Base-by-base conservation (phyloP, 2,113 vertebrate species). In the Hypocryptadius cinnamomeus region DNA sequence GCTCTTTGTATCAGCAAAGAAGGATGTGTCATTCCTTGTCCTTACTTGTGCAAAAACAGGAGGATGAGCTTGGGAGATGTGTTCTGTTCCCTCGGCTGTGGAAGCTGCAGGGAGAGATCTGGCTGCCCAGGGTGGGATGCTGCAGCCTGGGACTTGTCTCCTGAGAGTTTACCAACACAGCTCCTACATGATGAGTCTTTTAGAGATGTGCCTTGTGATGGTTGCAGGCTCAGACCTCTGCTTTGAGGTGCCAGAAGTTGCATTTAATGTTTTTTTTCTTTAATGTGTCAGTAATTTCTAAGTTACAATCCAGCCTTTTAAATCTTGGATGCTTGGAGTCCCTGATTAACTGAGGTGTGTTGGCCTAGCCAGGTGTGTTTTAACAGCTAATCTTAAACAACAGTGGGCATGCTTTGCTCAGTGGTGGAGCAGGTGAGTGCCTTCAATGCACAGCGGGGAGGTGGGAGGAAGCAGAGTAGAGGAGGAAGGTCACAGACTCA, bases 131-230 rank as follows among this genome's bases (percentile, higher is more conserved):
- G 47, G 35, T 8, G 3, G 25, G 40, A 57, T 71, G 73, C 53
- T 83, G 53, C 15, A 18, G 22, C 1, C 7, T 37, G 74, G 35
- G 37, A 27, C 24, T 63, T 0, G 0, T 15, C 14, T 61, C 6
- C 35, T 70, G 10, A 3, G 3, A 39, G 8, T 31, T 60, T 8
- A n/a, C 24, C 0, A 7, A 8, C 30, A 6, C 17, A 64, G 0
- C 27, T 61, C 54, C 50, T 65, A 1, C 3, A 1, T 22, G 33
- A 30, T 0, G 2, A 25, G 11, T 14, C 25, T 48, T 40, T 13
- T 33, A 15, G 42, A 80, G 54, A 37, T 53, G 28, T n/a, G 51
- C 11, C 2, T 63, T 37, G 4, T 4, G 16, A 31, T 72, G 25
- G 17, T 10, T 72, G 27, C 28, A 60, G 65, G 24, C 31, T 70